Conservation (phyloP, 2,888 invertebrate species). For the Omphaloscelis lunosa region DNA sequence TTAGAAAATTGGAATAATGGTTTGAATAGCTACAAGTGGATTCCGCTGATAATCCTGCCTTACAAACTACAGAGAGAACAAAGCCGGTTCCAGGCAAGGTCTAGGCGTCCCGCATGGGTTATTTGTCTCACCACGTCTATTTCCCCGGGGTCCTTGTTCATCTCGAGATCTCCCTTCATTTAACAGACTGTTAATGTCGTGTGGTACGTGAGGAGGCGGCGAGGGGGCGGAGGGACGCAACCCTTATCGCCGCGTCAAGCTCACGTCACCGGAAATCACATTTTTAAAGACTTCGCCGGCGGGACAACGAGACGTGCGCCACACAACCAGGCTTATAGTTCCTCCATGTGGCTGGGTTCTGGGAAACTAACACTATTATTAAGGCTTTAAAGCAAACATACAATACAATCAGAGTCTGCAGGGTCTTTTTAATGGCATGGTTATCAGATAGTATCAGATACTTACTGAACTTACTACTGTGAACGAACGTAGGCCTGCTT, state of each 20-base stretch:
- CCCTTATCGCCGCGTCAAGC: slow-evolving; percentile 63
- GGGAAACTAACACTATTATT: neutral
- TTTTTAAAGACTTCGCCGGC: slow-evolving; percentile 58
- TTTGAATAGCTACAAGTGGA: neutral
- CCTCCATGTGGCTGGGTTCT: neutral
- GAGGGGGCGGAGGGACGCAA: slow-evolving; percentile 1
- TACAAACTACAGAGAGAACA: neutral
- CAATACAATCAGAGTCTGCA: neutral
- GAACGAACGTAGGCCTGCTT: neutral
- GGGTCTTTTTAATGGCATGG: neutral
- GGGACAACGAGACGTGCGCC: slow-evolving; percentile 41
- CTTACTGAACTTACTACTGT: neutral
- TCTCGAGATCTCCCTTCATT: slow-evolving; percentile 9
- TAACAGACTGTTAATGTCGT: slow-evolving; percentile 9
- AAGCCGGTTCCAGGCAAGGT: neutral
- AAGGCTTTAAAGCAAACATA: neutral
- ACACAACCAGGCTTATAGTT: neutral
- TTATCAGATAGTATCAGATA: neutral
- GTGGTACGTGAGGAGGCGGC: slow-evolving; percentile 4
- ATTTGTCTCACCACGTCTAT: neutral
- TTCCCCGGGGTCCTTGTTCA: neutral
- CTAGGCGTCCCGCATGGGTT: neutral
- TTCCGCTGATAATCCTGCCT: neutral
- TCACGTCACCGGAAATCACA: slow-evolving; percentile 68
- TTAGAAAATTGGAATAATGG: neutral